These are phyloP conservation scores for Nudaria mundana DNA, from an alignment of 2,888 invertebrate species.

Conservation along the genomic window DNA sequence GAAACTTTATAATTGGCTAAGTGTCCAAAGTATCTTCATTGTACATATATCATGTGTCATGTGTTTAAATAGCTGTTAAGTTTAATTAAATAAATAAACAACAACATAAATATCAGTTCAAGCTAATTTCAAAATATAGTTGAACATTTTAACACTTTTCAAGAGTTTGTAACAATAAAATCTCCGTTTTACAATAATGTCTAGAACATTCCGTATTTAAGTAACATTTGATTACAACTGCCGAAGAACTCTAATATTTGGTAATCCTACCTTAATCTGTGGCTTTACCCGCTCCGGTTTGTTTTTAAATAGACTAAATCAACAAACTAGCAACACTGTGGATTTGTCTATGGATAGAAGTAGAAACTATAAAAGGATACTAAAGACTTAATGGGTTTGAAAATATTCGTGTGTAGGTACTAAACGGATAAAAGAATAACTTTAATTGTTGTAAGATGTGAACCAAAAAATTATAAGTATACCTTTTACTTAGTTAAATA, in stretches of 20 bases:
- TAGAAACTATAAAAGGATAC: slow-evolving; percentile 17
- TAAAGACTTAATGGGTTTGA: slow-evolving; percentile 3
- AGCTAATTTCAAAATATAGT: no score
- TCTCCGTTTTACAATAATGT: slow-evolving; percentile 1
- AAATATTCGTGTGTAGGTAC: slow-evolving; percentile 2
- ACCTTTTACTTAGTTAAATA: no score
- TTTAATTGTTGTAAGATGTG: no score
- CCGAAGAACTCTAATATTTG: slow-evolving; percentile 3
- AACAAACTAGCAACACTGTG: slow-evolving; percentile 25
- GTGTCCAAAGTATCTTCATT: no score
- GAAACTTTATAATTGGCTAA: no score
- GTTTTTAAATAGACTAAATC: slow-evolving; percentile 32
- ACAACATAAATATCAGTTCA: no score
- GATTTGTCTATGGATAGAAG: slow-evolving; percentile 22
- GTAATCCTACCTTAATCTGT: slow-evolving; percentile 11
- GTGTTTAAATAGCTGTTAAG: no score
- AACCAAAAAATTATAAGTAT: no score
- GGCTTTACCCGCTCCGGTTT: slow-evolving; percentile 16
- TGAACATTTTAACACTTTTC: no score
- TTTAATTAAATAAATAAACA: no score
- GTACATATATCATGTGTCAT: no score
- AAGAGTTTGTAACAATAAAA: slow-evolving; percentile 4
- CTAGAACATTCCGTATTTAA: slow-evolving; percentile 9
- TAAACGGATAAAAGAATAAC: no score
- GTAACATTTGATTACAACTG: slow-evolving; percentile 4